Evolutionary conservation across 37 sponge, comb jelly and placozoan species (phyloP), one percentile per base, ranked within the genome.

Genomic region (Eunapius fragilis): DNA sequence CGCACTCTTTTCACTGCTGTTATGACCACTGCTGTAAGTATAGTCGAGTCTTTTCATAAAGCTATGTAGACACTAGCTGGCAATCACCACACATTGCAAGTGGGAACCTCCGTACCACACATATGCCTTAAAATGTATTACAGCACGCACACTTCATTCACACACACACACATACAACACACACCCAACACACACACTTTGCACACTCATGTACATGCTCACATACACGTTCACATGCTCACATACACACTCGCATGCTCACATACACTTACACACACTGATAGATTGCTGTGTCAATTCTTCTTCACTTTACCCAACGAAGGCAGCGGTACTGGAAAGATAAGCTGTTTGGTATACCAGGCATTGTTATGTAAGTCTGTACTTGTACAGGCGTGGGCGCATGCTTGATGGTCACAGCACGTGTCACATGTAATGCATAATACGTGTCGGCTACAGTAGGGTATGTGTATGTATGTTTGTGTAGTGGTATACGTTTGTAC

Each of bases 11-110:
- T 91, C 13, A 77, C 78, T 23, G 78, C 67, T 25, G 92, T 88
- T 75, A 34, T 88, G 50, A 91, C 91, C 75, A 88, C 82, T 84
- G 91, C 91, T 73, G 95, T 84, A 22, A 85, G 92, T 27, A 87
- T 77, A 75, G 6, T 6, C 6, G 41, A 6, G 41, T 41, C 6
- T 41, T 3, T 6, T 3, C 41, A 41, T n/a, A n/a, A n/a, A 91
- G 83, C 17, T 24, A 72, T 26, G 38, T 24, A 48, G 67, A 4
- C 25, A 28, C 12, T n/a, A n/a, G n/a, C n/a, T n/a, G n/a, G n/a
- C n/a, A n/a, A n/a, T n/a, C n/a, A n/a, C n/a, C n/a, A n/a, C n/a
- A n/a, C n/a, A n/a, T n/a, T n/a, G n/a, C n/a, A n/a, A n/a, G n/a
- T n/a, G n/a, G n/a, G n/a, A n/a, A n/a, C n/a, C n/a, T n/a, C n/a